Conservation (phyloP, 2,113 vertebrate species). For the Semicossyphus pulcher region DNA sequence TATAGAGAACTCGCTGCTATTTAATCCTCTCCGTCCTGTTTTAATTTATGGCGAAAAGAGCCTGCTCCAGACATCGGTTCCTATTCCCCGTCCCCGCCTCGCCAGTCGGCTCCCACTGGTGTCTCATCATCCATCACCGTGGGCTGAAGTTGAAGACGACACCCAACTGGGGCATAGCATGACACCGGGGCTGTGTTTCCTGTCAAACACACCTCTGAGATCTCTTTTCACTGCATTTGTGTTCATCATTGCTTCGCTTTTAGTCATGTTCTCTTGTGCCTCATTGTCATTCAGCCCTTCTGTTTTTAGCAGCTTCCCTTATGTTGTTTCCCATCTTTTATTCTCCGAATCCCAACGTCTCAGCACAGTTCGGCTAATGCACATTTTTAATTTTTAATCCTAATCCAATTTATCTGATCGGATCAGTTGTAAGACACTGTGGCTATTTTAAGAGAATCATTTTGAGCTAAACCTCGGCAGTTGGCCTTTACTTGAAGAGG, state of each 20-base stretch:
- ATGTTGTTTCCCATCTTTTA: neutral
- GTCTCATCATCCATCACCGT: constrained; percentile 82
- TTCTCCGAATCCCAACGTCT: neutral
- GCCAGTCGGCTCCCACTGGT: constrained; percentile 61
- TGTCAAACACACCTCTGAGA: constrained; percentile 77
- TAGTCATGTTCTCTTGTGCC: constrained; percentile 1
- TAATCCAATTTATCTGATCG: too few relatives aligned
- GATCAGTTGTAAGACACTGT: constrained; percentile 23
- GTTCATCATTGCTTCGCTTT: constrained; percentile 42
- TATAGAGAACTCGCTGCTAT: constrained; percentile 57
- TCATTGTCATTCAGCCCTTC: constrained; percentile 19
- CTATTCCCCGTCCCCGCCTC: constrained; percentile 65
- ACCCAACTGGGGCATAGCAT: constrained; percentile 66
- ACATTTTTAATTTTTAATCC: too few relatives aligned
- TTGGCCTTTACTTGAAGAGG: constrained; percentile 53
- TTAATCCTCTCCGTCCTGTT: constrained; percentile 72
- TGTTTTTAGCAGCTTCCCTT: constrained; percentile 11
- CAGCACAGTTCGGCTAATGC: too few relatives aligned
- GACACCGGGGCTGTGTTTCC: constrained; percentile 76
- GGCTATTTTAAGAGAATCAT: constrained; percentile 47
- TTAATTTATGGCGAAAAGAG: constrained; percentile 81
- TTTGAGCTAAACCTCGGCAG: constrained; percentile 55
- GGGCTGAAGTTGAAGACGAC: constrained; percentile 66
- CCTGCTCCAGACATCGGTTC: constrained; percentile 71
- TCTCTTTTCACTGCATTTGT: constrained; percentile 46